Evolutionary conservation across 92 coral and sea anemone species (phyloP), one percentile per base, ranked within the genome.

Genomic region (Porites cylindrica): DNA sequence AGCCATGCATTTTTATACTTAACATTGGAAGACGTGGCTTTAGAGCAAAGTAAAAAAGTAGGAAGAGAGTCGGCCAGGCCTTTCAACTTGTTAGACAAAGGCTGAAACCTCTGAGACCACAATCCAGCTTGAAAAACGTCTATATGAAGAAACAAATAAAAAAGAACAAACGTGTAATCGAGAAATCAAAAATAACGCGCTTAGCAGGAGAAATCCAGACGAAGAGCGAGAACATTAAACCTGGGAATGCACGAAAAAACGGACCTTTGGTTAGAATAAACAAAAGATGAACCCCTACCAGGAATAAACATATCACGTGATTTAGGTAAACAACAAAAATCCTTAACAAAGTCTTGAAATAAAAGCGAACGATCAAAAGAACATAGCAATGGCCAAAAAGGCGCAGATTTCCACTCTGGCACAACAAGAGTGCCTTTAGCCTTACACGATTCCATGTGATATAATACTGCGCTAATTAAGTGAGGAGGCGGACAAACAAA

Each of bases 401-500:
- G 75, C 5, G 90, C 85, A 59, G 64, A 51, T 50, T 79, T 79
- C 90, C 90, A 87, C 53, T 79, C 80, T 1, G 90, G 80, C 9
- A 87, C 80, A 59, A 92, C 78, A 32, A 92, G 26, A 43, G 52
- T 66, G 9, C 92, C 92, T n/a, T 75, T 79, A 13, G 92, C 92
- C 12, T 66, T 82, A 18, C 88, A 89, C 56, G 47, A 8, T 70
- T 58, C 67, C 94, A 91, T 91, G 68, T 88, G 92, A 38, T 24
- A 16, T 13, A 91, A 67, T 21, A 84, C 94, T 6, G 92, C 5
- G 26, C 60, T 65, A 80, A 92, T 82, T n/a, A 89, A 47, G 60
- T 47, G 38, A 29, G 91, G 91, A 24, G 90, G 90, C 1, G 90
- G 88, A 58, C 90, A 90, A 9, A 86, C 88, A 82, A 80, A 90